Evolutionary conservation across 2,888 invertebrate genomes (phyloP).

Genomic region (Troides oblongomaculatus): DNA sequence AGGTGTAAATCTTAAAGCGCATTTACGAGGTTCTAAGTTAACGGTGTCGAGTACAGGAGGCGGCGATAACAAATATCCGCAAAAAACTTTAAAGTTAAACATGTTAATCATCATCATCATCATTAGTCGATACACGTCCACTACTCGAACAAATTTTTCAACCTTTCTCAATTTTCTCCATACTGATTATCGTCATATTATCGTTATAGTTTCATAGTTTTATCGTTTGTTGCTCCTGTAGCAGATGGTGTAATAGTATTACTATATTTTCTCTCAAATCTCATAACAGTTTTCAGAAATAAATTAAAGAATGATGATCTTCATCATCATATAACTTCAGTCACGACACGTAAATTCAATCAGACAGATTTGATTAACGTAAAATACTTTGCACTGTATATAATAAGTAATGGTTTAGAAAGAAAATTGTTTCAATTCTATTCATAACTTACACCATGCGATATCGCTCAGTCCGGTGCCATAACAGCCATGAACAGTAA

Average conservation of each 20-base stretch:
- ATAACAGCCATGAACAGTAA: slow-evolving; percentile 66
- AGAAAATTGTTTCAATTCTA: not conserved
- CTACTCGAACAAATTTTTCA: too few species aligned
- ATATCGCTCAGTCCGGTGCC: slow-evolving; percentile 50
- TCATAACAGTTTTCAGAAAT: too few species aligned
- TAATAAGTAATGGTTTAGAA: not conserved
- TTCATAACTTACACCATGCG: slow-evolving; percentile 37
- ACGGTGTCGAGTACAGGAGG: slow-evolving; percentile 35
- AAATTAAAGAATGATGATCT: too few species aligned
- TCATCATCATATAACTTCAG: too few species aligned
- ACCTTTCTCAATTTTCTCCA: too few species aligned
- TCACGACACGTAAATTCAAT: too few species aligned
- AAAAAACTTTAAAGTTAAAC: not conserved
- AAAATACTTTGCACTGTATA: not conserved
- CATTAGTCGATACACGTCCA: too few species aligned
- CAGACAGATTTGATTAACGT: too few species aligned
- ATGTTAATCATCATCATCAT: too few species aligned
- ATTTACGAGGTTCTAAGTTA: slow-evolving; percentile 57
- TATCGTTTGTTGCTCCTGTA: not conserved
- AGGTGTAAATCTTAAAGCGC: slow-evolving; percentile 69
- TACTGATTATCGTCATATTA: not conserved
- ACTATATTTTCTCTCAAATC: too few species aligned
- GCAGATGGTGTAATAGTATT: not conserved
- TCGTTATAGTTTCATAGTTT: not conserved
- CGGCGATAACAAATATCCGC: not conserved